Base-by-base conservation (phyloP, 2,113 vertebrate genomes). In the Spea multiplicata region DNA sequence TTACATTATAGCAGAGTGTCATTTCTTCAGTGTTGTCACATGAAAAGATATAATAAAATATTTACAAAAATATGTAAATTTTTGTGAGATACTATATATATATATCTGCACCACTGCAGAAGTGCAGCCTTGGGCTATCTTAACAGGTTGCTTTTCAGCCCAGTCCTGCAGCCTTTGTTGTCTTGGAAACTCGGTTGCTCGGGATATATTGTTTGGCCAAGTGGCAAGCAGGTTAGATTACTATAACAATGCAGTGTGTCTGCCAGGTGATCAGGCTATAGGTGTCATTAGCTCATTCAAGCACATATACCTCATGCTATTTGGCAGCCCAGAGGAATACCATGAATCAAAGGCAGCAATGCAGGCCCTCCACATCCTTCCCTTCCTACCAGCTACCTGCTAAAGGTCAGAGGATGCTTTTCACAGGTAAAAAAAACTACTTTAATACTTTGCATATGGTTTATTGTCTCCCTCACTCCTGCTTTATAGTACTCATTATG, bases 371-470 rank as follows among this genome's bases (percentile, higher is more conserved):
- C 14, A 72, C 61, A 48, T 47, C 69, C 50, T 48, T 45, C 10
- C 48, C 50, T 49, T 73, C 57, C 76, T 45, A 10, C 12, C 17
- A n/a, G n/a, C 66, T 44, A 8, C 5, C 13, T 73, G 61, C 44
- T 1, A n/a, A 70, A 59, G 77, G 77, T 8, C 72, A 80, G n/a
- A 73, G 77, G 70, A 80, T 80, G 70, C 61, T 80, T 5, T 80
- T 66, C 52, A 80, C 77, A 80, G 77, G 77, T 80, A 80, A 73
- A 30, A 30, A 30, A 30, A 30, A 30, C 30, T 30, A 30, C 30
- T 30, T 30, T 30, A 30, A 30, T 30, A 30, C 30, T 30, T 30
- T 30, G 30, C 30, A 30, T 30, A 30, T 30, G 2, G 30, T 30
- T 30, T 30, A 30, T 30, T 30, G 30, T 30, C 30, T 30, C 30